Evolutionary conservation across 2,888 invertebrate genomes (phyloP), one percentile per base, ranked within the genome.

Genomic region (Andrena trimmerana): DNA sequence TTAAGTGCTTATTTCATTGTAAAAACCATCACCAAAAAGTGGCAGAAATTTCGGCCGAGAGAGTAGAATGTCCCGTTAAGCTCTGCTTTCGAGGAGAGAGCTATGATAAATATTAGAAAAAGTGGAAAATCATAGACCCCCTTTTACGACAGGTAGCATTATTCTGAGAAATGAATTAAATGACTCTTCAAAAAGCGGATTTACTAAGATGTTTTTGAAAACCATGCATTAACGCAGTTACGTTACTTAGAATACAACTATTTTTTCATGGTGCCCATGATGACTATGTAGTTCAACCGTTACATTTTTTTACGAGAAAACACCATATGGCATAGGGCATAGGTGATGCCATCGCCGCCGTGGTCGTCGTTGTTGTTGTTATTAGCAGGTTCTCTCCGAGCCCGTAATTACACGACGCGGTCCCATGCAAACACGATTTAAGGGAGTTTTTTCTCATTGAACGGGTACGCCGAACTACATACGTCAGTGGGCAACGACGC

Each of bases 281-380:
- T 16, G 5, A 16, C 5, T 16, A 42, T 13, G 52, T 27, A 67
- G 67, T 57, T 60, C 54, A 81, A 78, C 78, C 81, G 77, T 87
- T 83, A 71, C 69, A 60, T 60, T 72, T 63, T 78, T 75, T 75
- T 24, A 54, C 65, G 83, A 82, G 87, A 81, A 81, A 78, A 54
- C 78, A 73, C 85, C 90, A 90, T 90, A 90, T 90, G 90, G 86
- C 76, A 83, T 88, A 82, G 84, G 80, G 86, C 76, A 84, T 88
- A 82, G 84, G 81, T 63, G 71, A 74, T 68, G 60, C 57, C 68
- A 60, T 48, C 75, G 76, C 69, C 63, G 77, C 63, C 80, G 75
- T 63, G 54, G 67, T 60, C 54, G 83, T 73, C 71, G 75, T 57
- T 52, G 87, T 73, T 72, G 81, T 81, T 72, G 74, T 77, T 87